These are phyloP conservation scores for Speoplatyrhinus poulsoni DNA, from an alignment of 2,113 vertebrate genomes.

Conservation along the genomic window DNA sequence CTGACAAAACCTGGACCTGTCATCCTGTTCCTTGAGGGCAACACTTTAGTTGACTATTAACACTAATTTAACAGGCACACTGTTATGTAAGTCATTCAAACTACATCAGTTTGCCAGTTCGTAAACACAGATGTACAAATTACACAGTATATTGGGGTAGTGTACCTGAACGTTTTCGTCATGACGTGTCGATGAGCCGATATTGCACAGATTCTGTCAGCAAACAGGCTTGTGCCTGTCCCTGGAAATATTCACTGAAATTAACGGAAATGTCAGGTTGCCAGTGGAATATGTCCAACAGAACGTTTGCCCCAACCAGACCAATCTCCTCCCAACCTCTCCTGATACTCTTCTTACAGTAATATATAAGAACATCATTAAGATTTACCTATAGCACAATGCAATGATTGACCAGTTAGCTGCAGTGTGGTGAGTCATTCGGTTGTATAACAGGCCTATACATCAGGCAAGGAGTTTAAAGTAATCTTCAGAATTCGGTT, in stretches of 20 bases:
- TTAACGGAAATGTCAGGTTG: slow-evolving; percentile 30
- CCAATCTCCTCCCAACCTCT: not conserved
- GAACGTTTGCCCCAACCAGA: slow-evolving; percentile 13
- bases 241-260: slow-evolving; percentile 35
- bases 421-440: slow-evolving; percentile 49
- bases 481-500: slow-evolving; percentile 51
- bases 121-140: slow-evolving; percentile 3
- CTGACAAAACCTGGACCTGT: slow-evolving; percentile 11
- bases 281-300: slow-evolving; percentile 36
- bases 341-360: slow-evolving; percentile 9
- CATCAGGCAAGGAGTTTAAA: slow-evolving; percentile 41
- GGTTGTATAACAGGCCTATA: slow-evolving; percentile 41
- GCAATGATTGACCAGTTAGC: slow-evolving; percentile 48
- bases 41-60: slow-evolving; percentile 18
- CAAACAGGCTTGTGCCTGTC: slow-evolving; percentile 26
- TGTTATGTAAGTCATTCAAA: not conserved
- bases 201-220: slow-evolving; percentile 25
- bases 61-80: slow-evolving; percentile 1
- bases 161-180: too few relatives aligned
- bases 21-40: slow-evolving; percentile 19
- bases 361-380: not conserved
- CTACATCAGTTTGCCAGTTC: too few relatives aligned
- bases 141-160: slow-evolving; percentile 1
- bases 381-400: slow-evolving; percentile 36
- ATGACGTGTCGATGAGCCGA: slow-evolving; percentile 16